Evolutionary conservation across 2,113 vertebrate species (phyloP).

Genomic region (Sturnus vulgaris): DNA sequence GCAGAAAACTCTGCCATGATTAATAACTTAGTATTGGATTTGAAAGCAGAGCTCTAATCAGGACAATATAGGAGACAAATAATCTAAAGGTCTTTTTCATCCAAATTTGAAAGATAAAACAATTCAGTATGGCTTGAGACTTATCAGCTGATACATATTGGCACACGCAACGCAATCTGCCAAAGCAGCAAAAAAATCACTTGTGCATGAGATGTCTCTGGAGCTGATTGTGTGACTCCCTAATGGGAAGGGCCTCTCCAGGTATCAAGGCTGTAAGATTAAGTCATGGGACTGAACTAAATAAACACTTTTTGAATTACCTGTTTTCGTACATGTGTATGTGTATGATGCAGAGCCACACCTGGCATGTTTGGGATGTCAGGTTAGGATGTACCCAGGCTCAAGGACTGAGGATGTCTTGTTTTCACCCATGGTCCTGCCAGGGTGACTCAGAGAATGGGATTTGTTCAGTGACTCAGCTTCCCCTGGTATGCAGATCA

Average conservation of each 20-base stretch:
- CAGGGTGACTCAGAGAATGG: background rate
- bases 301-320: background rate
- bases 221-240: background rate
- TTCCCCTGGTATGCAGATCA: background rate
- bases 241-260: background rate
- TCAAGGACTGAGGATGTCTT: background rate
- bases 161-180: background rate
- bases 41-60: background rate
- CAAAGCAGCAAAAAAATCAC: background rate
- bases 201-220: background rate
- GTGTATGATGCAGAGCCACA: background rate
- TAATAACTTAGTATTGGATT: background rate
- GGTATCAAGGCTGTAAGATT: background rate
- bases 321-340: accelerated
- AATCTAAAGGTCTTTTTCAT: background rate
- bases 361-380: background rate
- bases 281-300: background rate
- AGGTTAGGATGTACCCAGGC: background rate
- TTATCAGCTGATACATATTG: background rate
- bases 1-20: background rate
- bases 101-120: background rate
- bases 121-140: background rate
- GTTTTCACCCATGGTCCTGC: background rate
- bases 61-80: background rate
- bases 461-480: background rate